Evolutionary conservation across 2,113 vertebrate genomes (phyloP), one percentile per base, ranked within the genome.

Genomic region (Actinemys pallida): DNA sequence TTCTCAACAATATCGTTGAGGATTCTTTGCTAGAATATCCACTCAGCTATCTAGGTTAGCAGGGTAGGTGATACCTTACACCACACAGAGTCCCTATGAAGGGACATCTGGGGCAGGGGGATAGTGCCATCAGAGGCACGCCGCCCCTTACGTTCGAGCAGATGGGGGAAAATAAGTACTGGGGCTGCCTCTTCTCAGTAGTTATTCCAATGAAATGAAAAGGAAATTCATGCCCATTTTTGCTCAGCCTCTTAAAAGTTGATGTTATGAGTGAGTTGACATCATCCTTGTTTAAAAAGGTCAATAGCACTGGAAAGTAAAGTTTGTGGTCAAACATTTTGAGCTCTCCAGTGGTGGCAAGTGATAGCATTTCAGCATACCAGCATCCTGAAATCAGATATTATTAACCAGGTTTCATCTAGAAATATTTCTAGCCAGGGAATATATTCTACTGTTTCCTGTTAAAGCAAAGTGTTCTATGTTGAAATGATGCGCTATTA

Each of bases 391-490:
- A 93, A 88, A 52, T 93, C 86, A 79, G 89, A 95, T 79, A 90
- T 62, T 96, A 86, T 90, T 91, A 94, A 56, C 92, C 39, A 19
- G 11, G 84, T 98, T 97, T 79, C 54, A 20, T 90, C 88, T 93
- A 93, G 81, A 78, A 8, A 47, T 2, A 2, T 91, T 90, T 80
- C 89, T 84, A 95, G 94, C 78, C n/a, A 97, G 49, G 27, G 27
- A 91, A 65, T 5, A 92, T 84, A 52, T 56, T 92, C 92, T 95
- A n/a, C 75, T 94, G 78, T 94, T 97, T 95, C 83, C 86, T 91
- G 54, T 92, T 94, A 95, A 92, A 88, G 89, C 86, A 79, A 94
- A 92, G 6, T 88, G 90, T 97, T 93, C 95, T 94, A 86, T 42
- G 50, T 39, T 25, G 78, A 96, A 89, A 83, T 84, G 93, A 93